These are phyloP conservation scores for Brachyhypopomus gauderio DNA, from an alignment of 2,113 vertebrate species.

Conservation along the genomic window DNA sequence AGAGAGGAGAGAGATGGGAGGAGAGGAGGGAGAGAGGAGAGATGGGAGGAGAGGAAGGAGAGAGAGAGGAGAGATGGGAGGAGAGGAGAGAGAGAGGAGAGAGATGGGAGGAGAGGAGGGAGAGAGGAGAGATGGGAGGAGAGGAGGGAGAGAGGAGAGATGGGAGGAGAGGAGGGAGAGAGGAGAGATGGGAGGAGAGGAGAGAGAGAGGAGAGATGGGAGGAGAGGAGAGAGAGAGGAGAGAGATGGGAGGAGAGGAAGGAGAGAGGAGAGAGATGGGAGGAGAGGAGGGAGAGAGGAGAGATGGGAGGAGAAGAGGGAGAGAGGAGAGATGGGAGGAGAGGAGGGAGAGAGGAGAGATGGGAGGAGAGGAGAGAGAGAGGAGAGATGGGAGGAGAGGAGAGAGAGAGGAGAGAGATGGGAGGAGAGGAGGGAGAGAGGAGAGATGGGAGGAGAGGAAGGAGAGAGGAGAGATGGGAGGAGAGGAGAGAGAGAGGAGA, in stretches of 20 bases:
- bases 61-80: neutral
- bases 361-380: constrained; percentile 8
- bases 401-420: too few relatives aligned
- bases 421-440: too few relatives aligned
- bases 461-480: neutral
- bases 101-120: too few relatives aligned
- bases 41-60: neutral
- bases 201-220: neutral
- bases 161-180: too few relatives aligned
- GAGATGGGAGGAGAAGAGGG: neutral
- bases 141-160: neutral
- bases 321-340: neutral
- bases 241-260: constrained; percentile 24
- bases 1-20: too few relatives aligned
- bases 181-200: too few relatives aligned
- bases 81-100: constrained; percentile 31
- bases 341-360: constrained; percentile 9
- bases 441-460: too few relatives aligned
- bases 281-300: constrained; percentile 22
- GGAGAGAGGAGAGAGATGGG: neutral
- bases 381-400: neutral
- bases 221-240: constrained; percentile 36
- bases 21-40: constrained; percentile 19
- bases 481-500: constrained; percentile 34
- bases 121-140: constrained; percentile 20